Evolutionary conservation across 2,797 vertebrate genomes (phyloP), one percentile per base, ranked within the genome.

Genomic region (Enteromius mattozi): DNA sequence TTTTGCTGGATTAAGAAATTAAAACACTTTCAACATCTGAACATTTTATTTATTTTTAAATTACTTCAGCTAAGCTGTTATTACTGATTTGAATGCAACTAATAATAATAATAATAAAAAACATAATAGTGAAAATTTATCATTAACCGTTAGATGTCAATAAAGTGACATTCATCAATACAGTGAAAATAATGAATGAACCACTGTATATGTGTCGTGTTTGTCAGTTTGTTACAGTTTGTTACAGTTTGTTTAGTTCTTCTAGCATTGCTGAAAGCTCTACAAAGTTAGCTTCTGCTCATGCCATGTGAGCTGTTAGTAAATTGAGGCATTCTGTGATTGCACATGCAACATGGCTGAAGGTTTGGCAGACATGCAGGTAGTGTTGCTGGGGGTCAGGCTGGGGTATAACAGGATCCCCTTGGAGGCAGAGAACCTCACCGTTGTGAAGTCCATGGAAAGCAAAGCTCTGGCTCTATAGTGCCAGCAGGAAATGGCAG

Each of bases 401-500:
- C 2, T 27, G n/a, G 17, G 13, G 21, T 37, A 65, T 65, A 54
- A 54, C 17, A 65, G 74, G 35, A 83, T 85, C 65, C 74, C 81
- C 33, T 47, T 76, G 72, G 82, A 63, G 78, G 69, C 90, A 84
- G 83, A 93, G 86, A 88, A 90, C 94, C 92, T 96, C 95, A 95
- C 95, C 92, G 89, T 91, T 90, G 93, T 89, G 86, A 93, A 94
- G 93, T 91, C 92, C 82, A 92, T 90, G 87, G 95, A 95, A 91
- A 96, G 95, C 92, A 96, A 96, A 92, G 94, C 92, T 92, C 93
- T 95, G 91, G 94, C 95, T 84, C 94, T 93, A 93, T 92, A 93
- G 89, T 95, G 94, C 96, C 96, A 97, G 92, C 94, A 96, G 93
- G 96, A 95, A 91, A 97, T 95, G 89, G 95, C 95, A 1, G 94